Evolutionary conservation across 2,113 vertebrate species (phyloP).

Genomic region (Saimiri boliviensis): DNA sequence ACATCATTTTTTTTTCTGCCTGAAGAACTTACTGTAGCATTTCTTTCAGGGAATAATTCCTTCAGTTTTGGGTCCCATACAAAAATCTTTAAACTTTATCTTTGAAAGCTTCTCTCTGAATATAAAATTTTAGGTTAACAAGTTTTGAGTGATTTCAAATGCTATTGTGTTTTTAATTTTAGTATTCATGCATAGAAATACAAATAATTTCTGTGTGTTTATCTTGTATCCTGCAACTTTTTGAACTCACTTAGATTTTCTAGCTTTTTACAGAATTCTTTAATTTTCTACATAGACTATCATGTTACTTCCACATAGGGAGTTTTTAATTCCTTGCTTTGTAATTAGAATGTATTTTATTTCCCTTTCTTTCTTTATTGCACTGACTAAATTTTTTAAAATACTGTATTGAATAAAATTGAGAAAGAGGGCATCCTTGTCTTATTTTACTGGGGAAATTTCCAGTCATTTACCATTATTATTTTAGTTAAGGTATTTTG

Average conservation of each 20-base stretch:
- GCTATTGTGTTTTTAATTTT: neutral
- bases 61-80: neutral
- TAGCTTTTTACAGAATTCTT: neutral
- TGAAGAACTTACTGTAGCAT: neutral
- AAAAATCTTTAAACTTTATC: neutral
- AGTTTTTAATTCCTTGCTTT: neutral
- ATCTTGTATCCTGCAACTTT: neutral
- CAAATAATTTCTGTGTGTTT: neutral
- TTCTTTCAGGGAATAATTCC: neutral
- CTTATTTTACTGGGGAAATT: neutral
- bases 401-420: neutral
- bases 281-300: neutral
- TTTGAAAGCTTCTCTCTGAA: neutral
- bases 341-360: neutral
- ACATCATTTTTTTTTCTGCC: neutral
- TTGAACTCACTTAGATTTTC: neutral
- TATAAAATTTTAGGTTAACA: neutral
- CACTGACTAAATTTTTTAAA: neutral
- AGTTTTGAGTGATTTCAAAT: neutral
- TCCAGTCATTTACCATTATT: neutral
- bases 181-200: neutral
- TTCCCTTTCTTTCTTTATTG: neutral
- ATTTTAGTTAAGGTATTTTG: neutral
- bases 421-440: neutral
- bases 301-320: neutral